phyloP scores from a whole-genome alignment of 23 tunicate species.

The Corella eumyota region DNA sequence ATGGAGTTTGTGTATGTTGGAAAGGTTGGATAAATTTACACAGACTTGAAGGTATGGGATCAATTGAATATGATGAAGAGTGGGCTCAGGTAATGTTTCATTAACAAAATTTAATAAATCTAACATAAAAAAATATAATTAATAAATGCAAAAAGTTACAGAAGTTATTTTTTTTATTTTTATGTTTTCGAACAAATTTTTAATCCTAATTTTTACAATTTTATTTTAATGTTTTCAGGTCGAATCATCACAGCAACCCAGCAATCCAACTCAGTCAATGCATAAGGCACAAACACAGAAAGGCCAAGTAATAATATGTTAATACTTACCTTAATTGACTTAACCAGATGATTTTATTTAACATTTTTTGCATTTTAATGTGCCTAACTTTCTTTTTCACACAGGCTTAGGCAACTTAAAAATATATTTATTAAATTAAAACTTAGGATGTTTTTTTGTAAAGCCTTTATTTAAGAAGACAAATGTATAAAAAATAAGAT shows the following conservation, averaged over 20 bases:
- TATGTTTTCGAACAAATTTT: neutral
- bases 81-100: conserved; percentile 29
- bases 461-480: no score
- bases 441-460: no score
- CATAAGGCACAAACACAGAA: conserved; percentile 7
- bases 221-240: neutral
- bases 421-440: no score
- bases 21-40: conserved; percentile 84
- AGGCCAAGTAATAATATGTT: no score
- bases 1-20: conserved; percentile 94
- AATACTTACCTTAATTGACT: no score
- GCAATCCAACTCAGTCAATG: conserved; percentile 8
- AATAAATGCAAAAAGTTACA: no score
- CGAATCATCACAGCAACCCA: conserved; percentile 2
- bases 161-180: no score
- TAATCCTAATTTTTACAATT: neutral
- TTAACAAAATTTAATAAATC: neutral
- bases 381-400: no score
- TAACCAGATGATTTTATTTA: no score
- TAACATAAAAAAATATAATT: neutral
- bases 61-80: conserved; percentile 88
- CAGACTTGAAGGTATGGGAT: conserved; percentile 81
- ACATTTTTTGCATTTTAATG: no score
- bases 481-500: no score
- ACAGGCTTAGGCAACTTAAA: no score